Evolutionary conservation across 2,797 vertebrate genomes (phyloP).

Genomic region (Poecilia velifera): DNA sequence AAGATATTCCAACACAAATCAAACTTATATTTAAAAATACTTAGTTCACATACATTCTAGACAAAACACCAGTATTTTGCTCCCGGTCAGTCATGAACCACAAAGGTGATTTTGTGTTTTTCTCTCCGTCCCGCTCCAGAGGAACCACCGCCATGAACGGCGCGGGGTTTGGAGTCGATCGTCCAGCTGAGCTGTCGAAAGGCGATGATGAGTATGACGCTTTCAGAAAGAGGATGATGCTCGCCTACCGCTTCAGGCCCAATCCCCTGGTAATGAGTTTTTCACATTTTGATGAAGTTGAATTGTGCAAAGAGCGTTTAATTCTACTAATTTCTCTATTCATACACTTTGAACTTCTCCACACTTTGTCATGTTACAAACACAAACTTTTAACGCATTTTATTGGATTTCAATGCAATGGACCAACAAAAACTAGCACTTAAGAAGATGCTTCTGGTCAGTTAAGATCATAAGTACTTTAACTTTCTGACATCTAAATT

Average conservation of each 20-base stretch:
- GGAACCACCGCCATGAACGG: conserved; percentile 89
- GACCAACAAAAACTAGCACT: background rate
- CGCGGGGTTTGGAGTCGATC: conserved; percentile 92
- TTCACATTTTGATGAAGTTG: conserved; percentile 1
- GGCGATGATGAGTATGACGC: conserved; percentile 95
- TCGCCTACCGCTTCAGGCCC: conserved; percentile 95
- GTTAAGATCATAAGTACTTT: background rate
- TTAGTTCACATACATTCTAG: background rate
- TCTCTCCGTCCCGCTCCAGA: conserved; percentile 67
- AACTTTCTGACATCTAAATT: background rate
- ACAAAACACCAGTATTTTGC: background rate
- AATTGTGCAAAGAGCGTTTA: background rate
- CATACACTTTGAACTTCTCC: background rate
- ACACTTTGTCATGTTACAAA: background rate
- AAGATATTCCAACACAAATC: background rate
- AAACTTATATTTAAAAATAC: background rate
- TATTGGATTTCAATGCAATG: background rate
- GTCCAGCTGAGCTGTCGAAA: conserved; percentile 89
- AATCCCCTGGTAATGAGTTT: conserved; percentile 88
- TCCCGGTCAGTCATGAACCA: background rate
- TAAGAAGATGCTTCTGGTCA: background rate
- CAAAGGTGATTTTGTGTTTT: background rate
- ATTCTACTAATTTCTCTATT: background rate
- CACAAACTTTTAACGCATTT: background rate
- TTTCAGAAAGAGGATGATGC: conserved; percentile 98